Base-by-base conservation (phyloP, 2,113 vertebrate genomes). In the Peromyscus polionotus region DNA sequence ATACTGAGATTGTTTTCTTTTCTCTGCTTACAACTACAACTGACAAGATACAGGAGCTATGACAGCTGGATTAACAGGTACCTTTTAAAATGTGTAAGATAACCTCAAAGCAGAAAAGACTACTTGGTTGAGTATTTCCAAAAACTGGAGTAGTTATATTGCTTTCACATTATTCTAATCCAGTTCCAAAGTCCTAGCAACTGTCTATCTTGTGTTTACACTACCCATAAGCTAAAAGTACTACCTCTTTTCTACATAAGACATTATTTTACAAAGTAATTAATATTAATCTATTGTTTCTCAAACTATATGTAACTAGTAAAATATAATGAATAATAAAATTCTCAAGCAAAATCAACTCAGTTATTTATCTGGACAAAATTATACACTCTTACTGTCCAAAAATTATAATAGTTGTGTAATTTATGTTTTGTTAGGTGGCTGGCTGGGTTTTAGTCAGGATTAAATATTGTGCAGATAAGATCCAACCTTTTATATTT, bases 401-500 rank as follows among this genome's bases (percentile, higher is more conserved):
- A 93, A 94, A 97, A 94, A 84, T 59, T 45, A 83, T 45, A 95
- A 86, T 45, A 7, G 24, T 48, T 94, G 36, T 93, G n/a, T 63
- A 95, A 95, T 93, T 36, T 93, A 91, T 10, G 22, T 88, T 93
- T 72, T 22, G 85, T 73, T 59, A 57, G 22, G 65, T 42, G 13
- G 28, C 54, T 95, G 31, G 20, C 92, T 65, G 70, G 24, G 6
- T 61, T 96, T 65, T 33, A 59, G 61, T 7, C 45, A 93, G 94
- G n/a, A 94, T 86, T 48, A 97, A 88, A 90, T 97, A 97, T 90
- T 95, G 91, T 84, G 97, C 87, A 7, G 31, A 54, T 92, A 96
- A 96, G 90, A 97, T 80, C 98, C 97, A 90, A 98, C 88, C 95
- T 94, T 89, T 98, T 95, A 93, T n/a, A 97, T 59, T 94, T 94